These are phyloP conservation scores for Pseudochaenichthys georgianus DNA, from an alignment of 2,797 vertebrate genomes.

Conservation along the genomic window DNA sequence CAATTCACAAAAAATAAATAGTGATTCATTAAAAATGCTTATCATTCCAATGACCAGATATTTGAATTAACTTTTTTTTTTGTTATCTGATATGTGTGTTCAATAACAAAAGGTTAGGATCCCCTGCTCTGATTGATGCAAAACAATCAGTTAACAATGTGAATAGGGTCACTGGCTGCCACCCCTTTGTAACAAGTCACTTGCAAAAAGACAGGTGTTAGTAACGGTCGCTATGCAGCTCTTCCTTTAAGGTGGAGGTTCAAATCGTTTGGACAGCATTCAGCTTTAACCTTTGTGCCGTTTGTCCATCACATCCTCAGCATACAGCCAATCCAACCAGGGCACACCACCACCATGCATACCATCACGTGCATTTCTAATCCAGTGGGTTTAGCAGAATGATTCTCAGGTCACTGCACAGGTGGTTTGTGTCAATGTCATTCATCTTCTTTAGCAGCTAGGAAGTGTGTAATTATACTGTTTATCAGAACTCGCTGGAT, in stretches of 20 bases:
- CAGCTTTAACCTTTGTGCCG: neutral
- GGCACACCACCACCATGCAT: neutral
- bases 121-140: neutral
- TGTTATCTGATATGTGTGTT: too few species aligned
- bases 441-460: conserved; percentile 2
- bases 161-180: neutral
- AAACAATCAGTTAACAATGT: neutral
- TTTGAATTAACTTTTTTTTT: too few species aligned
- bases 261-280: neutral
- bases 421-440: conserved; percentile 4
- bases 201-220: neutral
- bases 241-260: neutral
- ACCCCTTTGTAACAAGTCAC: neutral
- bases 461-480: neutral
- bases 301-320: neutral
- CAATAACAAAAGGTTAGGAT: too few species aligned
- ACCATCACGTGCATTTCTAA: neutral
- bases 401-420: conserved; percentile 6
- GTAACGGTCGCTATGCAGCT: neutral
- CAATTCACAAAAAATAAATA: too few species aligned
- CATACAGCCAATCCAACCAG: neutral
- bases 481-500: neutral
- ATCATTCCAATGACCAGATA: too few species aligned
- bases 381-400: conserved; percentile 25
- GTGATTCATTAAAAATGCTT: too few species aligned